Conservation (phyloP, 2,113 vertebrate species). For the Oenanthe melanoleuca region DNA sequence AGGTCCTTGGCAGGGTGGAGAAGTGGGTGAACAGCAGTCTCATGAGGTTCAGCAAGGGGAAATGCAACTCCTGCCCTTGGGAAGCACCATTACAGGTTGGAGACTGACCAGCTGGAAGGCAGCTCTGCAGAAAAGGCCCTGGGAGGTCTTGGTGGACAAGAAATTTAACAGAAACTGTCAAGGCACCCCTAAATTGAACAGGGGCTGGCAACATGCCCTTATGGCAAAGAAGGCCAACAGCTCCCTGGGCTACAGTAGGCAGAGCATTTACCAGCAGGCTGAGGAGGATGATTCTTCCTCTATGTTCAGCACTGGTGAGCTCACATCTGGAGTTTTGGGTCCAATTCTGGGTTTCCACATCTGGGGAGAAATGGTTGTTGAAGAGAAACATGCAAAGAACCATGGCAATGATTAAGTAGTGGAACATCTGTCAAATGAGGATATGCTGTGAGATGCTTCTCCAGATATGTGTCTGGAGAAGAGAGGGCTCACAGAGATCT, state of each 20-base stretch:
- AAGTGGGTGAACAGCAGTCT: background rate
- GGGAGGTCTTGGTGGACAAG: background rate
- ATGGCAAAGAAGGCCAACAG: background rate
- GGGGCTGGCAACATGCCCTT: background rate
- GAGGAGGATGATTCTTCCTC: background rate
- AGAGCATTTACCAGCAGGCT: background rate
- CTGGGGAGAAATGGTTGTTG: background rate
- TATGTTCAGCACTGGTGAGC: background rate
- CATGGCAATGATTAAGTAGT: background rate
- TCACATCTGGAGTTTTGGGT: background rate
- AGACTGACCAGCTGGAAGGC: background rate
- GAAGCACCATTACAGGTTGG: background rate
- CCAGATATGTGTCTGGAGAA: background rate
- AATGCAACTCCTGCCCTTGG: background rate
- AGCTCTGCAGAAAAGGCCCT: background rate
- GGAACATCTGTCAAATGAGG: background rate
- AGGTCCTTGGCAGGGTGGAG: background rate
- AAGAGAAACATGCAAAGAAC: background rate
- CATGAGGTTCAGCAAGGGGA: background rate
- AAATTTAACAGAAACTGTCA: background rate
- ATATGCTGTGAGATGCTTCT: background rate
- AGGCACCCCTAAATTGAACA: background rate
- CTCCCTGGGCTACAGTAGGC: background rate
- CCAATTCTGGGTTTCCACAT: background rate
- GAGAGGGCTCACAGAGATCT: background rate